These are phyloP conservation scores for Habroteleia sp. DNA, from an alignment of 2,888 invertebrate genomes.

Conservation along the genomic window DNA sequence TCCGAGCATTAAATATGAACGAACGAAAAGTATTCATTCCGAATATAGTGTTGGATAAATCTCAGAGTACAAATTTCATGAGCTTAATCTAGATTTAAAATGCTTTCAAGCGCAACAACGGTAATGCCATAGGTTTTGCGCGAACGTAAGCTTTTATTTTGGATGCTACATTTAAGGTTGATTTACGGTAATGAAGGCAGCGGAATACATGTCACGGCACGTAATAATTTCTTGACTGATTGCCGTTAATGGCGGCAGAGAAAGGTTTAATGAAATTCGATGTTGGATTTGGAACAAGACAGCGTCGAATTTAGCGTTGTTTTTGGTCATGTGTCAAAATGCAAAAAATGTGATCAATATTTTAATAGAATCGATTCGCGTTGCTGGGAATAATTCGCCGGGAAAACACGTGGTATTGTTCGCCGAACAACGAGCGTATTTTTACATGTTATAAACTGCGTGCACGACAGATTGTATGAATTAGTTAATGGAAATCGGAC, in stretches of 20 bases:
- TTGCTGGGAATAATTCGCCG: conserved; percentile 18
- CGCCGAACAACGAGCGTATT: conserved; percentile 3
- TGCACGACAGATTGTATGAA: conserved; percentile 18
- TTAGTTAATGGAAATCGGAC: conserved; percentile 5
- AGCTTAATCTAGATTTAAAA: no score
- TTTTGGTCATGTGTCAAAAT: conserved; percentile 20
- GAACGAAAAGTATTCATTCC: no score
- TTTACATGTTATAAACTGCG: conserved; percentile 23
- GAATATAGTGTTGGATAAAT: no score
- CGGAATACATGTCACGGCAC: conserved; percentile 20
- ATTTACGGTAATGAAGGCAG: conserved; percentile 32
- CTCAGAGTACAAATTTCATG: no score
- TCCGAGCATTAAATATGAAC: no score
- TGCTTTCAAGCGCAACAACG: no score
- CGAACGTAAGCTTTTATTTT: conserved; percentile 7
- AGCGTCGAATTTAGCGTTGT: conserved; percentile 26
- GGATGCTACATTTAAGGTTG: conserved; percentile 14
- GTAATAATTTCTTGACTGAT: conserved; percentile 21
- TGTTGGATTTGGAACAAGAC: neutral
- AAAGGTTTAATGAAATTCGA: conserved; percentile 29
- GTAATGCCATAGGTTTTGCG: no score
- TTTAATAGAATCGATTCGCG: conserved; percentile 4
- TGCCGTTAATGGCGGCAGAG: conserved; percentile 10
- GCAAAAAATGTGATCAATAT: conserved; percentile 28
- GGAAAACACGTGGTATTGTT: conserved; percentile 12